Evolutionary conservation across 2,888 invertebrate genomes (phyloP).

Genomic region (Lamellibrachia columna): DNA sequence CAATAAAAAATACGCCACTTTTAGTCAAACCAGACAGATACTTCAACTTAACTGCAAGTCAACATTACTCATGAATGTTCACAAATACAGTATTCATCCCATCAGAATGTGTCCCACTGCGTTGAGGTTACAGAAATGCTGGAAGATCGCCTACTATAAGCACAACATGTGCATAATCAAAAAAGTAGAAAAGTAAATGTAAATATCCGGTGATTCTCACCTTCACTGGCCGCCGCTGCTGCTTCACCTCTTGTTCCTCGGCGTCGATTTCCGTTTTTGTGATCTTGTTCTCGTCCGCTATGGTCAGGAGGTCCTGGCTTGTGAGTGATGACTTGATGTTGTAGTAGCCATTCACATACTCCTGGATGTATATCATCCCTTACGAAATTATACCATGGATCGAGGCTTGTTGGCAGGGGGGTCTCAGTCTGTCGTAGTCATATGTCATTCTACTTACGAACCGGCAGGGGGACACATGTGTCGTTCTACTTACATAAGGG

Average conservation of each 20-base stretch:
- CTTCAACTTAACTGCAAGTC: too few relatives aligned
- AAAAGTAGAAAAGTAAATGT: background rate
- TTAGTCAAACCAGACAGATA: too few relatives aligned
- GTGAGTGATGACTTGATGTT: slow-evolving; percentile 55
- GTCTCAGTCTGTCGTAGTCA: too few relatives aligned
- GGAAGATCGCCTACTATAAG: background rate
- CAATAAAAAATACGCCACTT: too few relatives aligned
- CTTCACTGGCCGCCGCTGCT: slow-evolving; percentile 41
- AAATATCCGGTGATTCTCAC: background rate
- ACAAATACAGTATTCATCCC: background rate
- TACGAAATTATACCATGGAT: background rate
- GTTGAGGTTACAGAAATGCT: background rate
- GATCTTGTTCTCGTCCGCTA: slow-evolving; percentile 57
- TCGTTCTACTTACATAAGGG: too few relatives aligned
- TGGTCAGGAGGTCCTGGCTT: slow-evolving; percentile 56
- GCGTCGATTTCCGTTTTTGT: slow-evolving; percentile 53
- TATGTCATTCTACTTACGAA: too few relatives aligned
- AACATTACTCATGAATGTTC: background rate
- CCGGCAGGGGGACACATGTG: too few relatives aligned
- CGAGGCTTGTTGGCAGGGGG: too few relatives aligned
- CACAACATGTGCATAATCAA: background rate
- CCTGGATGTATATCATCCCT: slow-evolving; percentile 42
- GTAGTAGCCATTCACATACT: slow-evolving; percentile 62
- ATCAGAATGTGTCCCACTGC: background rate
- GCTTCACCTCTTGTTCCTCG: slow-evolving; percentile 49